These are phyloP conservation scores for Hippopotamus amphibius DNA, from an alignment of 2,113 vertebrate species.

Conservation along the genomic window DNA sequence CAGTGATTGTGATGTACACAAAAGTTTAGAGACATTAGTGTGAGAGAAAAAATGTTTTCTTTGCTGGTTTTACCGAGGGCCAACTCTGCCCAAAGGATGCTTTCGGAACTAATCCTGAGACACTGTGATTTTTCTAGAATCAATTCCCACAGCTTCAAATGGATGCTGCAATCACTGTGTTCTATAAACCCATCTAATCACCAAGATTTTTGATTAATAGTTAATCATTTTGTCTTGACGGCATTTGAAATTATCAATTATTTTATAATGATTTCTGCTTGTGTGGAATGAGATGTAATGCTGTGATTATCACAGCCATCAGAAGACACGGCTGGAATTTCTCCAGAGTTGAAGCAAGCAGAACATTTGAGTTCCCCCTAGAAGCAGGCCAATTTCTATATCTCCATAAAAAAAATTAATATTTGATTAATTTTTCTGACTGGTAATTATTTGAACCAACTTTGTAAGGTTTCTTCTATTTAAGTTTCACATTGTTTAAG, in stretches of 20 bases:
- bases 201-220: slow-evolving; percentile 67
- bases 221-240: slow-evolving; percentile 75
- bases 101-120: slow-evolving; percentile 18
- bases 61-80: background rate
- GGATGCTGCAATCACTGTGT: slow-evolving; percentile 18
- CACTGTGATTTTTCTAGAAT: slow-evolving; percentile 44
- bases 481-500: background rate
- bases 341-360: background rate
- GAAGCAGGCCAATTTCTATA: background rate
- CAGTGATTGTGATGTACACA: background rate
- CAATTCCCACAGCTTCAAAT: slow-evolving; percentile 24
- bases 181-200: slow-evolving; percentile 59
- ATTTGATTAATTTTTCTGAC: background rate
- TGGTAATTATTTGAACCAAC: background rate
- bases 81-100: background rate
- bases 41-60: background rate
- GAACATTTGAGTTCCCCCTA: background rate
- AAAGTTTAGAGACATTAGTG: background rate
- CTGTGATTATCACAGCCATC: slow-evolving; percentile 58
- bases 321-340: slow-evolving; percentile 54
- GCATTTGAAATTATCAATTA: slow-evolving; percentile 74
- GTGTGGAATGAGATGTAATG: slow-evolving; percentile 51
- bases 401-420: background rate
- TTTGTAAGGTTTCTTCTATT: background rate
- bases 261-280: slow-evolving; percentile 74